Base-by-base conservation (phyloP, 2,888 invertebrate species). In the Thyatira batis region DNA sequence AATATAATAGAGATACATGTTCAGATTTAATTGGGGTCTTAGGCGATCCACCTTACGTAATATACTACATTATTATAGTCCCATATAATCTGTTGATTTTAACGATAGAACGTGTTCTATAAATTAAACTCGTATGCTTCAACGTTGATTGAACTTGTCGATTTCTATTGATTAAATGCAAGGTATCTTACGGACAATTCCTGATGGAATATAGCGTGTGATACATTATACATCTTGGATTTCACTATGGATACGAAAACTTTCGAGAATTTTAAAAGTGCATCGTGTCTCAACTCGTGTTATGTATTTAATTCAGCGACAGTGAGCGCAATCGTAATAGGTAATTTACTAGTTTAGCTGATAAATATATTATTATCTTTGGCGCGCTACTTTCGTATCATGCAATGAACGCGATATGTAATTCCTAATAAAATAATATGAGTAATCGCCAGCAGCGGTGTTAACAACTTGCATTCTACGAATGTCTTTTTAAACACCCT, bases 391-490 rank as follows among this genome's bases (percentile, higher is more conserved):
- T 49, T 56, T 52, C 59, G 56, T 67, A 61, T 52, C 50, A 58
- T 51, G 43, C 50, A 58, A 52, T 45, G 58, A 52, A 50, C 52
- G 49, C 61, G 51, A 60, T 70, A 63, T 71, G 23, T 6, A 23
- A 23, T 58, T 67, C 58, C 39, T 39, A 17, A 39, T 39, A 39
- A 39, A 17, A 65, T 62, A 67, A 70, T 57, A 65, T 72, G 67
- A 71, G 63, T 70, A 68, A 72, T 58, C 58, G 58, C 39, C 58
- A 60, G 51, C 53, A 45, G 55, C 57, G 61, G 62, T 63, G 71
- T 71, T 61, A 60, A 67, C 58, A 67, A 59, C 67, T 63, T 65
- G 49, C 30, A 33, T 33, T 33, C 33, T 33, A 11, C 13, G 39
- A 39, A 39, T 39, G n/a, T 6, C 8, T 17, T 39, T 39, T 39